phyloP scores from a whole-genome alignment of 2,113 vertebrate species.

The Proteles cristata region DNA sequence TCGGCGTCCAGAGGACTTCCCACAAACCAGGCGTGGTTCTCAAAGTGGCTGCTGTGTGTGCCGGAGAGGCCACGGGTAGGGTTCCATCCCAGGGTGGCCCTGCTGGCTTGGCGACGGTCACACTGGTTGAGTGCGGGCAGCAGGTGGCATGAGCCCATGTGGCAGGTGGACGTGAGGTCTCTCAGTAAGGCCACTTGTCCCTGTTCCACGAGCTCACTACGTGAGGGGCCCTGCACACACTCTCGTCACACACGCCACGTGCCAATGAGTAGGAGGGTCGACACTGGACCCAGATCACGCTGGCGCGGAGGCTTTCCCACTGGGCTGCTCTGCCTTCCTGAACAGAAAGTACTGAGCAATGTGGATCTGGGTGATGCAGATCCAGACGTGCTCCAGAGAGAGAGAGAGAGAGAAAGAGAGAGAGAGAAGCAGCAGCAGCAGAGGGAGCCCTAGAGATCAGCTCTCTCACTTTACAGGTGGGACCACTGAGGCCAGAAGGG shows the following conservation, averaged over 20 bases:
- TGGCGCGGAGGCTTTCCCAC: fast-evolving
- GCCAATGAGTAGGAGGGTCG: background rate
- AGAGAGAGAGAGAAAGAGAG: background rate
- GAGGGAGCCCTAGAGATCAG: no score
- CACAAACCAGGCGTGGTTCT: fast-evolving
- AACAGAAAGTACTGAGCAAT: fast-evolving
- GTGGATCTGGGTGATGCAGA: fast-evolving
- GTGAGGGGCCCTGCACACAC: fast-evolving
- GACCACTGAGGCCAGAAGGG: background rate
- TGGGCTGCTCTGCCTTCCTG: background rate
- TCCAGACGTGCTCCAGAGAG: background rate
- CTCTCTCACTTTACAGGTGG: background rate
- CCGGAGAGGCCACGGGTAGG: fast-evolving
- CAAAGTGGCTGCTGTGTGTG: background rate
- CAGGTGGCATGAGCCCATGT: background rate
- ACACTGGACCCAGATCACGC: background rate
- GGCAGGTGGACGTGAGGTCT: no score
- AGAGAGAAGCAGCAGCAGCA: background rate
- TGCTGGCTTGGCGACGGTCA: fast-evolving
- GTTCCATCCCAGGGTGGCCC: background rate
- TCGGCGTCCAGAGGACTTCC: no score
- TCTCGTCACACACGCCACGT: no score
- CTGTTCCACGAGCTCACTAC: fast-evolving
- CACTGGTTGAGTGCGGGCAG: background rate
- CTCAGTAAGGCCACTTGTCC: fast-evolving